A percentile compares a stretch with the other conserved stretches of the same genome.
Evolutionary conservation across 2,888 invertebrate genomes (phyloP).

Genomic region (Caenorhabditis auriculariae): DNA sequence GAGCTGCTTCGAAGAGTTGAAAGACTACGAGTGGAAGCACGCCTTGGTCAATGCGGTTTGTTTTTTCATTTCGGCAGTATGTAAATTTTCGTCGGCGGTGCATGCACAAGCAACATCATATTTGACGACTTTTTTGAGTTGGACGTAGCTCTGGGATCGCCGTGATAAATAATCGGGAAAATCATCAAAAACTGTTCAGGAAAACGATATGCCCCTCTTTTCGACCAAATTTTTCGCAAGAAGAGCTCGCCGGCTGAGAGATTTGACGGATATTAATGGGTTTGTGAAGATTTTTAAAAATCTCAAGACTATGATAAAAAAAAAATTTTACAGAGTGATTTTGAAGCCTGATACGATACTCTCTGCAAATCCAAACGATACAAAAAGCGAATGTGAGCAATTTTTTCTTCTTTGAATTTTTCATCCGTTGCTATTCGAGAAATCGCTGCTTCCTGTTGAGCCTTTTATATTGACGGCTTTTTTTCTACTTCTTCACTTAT

Average conservation of each 20-base stretch:
- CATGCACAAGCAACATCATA: too few relatives aligned
- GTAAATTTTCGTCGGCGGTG: too few relatives aligned
- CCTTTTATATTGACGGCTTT: too few relatives aligned
- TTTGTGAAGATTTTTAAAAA: too few relatives aligned
- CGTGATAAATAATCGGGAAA: not conserved
- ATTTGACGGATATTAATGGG: slow-evolving; percentile 30
- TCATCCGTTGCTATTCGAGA: too few relatives aligned
- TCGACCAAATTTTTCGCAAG: slow-evolving; percentile 26
- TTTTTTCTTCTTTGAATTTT: too few relatives aligned
- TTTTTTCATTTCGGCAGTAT: too few relatives aligned
- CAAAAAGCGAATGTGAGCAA: slow-evolving; percentile 14
- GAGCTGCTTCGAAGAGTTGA: slow-evolving; percentile 23
- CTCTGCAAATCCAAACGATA: slow-evolving; percentile 18
- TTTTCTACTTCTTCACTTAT: too few relatives aligned
- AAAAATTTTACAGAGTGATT: slow-evolving; percentile 9
- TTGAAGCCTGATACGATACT: slow-evolving; percentile 18
- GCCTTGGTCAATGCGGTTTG: slow-evolving; percentile 24
- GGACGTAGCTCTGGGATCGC: not conserved
- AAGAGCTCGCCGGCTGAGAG: slow-evolving; percentile 16
- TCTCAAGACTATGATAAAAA: not conserved
- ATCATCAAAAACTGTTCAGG: slow-evolving; percentile 7
- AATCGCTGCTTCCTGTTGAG: too few relatives aligned
- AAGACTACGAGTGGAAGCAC: slow-evolving; percentile 35
- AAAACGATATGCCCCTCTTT: slow-evolving; percentile 32
- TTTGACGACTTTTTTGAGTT: not conserved